Base-by-base conservation (phyloP, 1,140 invertebrate species). In the Drosophila guanche region DNA sequence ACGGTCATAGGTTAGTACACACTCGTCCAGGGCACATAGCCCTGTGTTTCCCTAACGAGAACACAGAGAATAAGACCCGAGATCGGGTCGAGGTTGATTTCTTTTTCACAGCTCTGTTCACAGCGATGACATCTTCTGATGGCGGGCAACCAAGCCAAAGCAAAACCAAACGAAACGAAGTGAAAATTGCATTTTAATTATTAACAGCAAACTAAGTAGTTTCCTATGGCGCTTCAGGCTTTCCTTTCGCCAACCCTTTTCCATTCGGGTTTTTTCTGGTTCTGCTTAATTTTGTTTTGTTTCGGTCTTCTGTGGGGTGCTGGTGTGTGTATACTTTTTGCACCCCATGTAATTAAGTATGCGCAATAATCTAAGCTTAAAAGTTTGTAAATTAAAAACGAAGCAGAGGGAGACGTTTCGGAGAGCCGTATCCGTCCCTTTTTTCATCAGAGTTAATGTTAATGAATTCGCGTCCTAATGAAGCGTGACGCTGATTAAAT, bases 1-100 rank as follows among this genome's bases (percentile, higher is more conserved):
- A 93, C 93, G 59, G 95, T 96, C 42, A 96, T 95, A 92, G 95
- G 95, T 96, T 93, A 93, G 33, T 37, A 37, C 33, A 4, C 33
- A 37, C 33, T 12, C 33, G 10, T 37, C 33, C 33, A 57, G 42
- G 27, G 16, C 22, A n/a, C 27, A 46, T 7, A 46, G 45, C 23
- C 14, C 48, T 8, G 47, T 37, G 51, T 40, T 48, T 23, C 27
- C 29, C 67, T 43, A 23, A 22, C 47, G 25, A 67, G 41, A 48
- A 41, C 10, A 37, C n/a, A 55, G 16, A 41, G 37, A 45, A 14
- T 25, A 57, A 20, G 29, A 45, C 40, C 65, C 16, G 16, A 20
- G 16, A 58, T 48, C 51, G 56, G 70, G 71, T 66, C 70, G 71
- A 73, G 80, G 59, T 63, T 70, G 57, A 55, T 77, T 69, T 86